phyloP scores from a whole-genome alignment of 2,888 invertebrate species.

The Escarpia spicata region DNA sequence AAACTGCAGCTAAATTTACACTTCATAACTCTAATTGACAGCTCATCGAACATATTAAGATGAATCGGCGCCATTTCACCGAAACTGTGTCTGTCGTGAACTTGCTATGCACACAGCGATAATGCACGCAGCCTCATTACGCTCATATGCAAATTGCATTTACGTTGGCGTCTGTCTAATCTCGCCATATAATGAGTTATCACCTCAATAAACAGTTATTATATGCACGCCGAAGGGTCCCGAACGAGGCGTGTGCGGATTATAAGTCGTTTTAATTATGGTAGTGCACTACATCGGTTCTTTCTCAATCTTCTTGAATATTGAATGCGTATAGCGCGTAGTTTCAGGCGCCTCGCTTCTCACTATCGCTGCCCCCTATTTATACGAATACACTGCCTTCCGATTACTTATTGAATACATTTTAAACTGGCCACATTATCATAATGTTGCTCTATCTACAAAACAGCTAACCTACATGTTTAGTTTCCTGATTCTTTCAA shows the following conservation, averaged over 20 bases:
- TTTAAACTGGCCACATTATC: too few species aligned
- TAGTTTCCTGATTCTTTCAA: too few species aligned
- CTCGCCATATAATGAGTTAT: constrained; percentile 10
- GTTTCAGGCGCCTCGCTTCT: background rate
- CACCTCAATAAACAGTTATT: constrained; percentile 16
- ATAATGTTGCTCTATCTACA: too few species aligned
- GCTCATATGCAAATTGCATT: constrained; percentile 3
- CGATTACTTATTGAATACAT: too few species aligned
- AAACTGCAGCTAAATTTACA: background rate
- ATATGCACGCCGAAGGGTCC: background rate
- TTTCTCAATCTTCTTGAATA: background rate
- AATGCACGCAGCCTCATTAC: background rate
- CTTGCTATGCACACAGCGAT: background rate
- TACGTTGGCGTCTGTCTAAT: background rate
- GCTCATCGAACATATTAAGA: constrained; percentile 13
- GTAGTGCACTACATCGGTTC: background rate
- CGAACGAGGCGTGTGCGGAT: constrained; percentile 1
- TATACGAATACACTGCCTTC: too few species aligned
- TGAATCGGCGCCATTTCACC: background rate
- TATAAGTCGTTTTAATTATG: background rate
- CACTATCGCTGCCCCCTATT: background rate
- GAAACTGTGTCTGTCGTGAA: background rate
- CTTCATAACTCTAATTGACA: constrained; percentile 16
- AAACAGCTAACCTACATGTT: too few species aligned
- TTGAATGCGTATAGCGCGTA: background rate